Conservation (phyloP, 2,888 invertebrate species). For the Drosophila ezoana region DNA sequence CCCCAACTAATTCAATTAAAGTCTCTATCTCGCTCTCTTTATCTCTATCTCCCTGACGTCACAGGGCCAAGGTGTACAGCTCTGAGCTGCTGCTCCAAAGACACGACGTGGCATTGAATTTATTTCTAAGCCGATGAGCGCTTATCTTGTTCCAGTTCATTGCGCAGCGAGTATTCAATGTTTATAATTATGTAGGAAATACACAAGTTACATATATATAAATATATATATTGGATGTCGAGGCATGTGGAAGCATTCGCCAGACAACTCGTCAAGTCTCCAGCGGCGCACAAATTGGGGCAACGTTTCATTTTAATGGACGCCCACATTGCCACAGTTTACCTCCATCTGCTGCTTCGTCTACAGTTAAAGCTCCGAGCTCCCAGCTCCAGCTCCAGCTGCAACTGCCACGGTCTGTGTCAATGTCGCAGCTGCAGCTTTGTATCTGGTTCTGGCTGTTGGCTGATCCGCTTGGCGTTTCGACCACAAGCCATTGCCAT, state of each 20-base stretch:
- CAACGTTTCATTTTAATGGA: constrained; percentile 64
- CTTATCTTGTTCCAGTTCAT: constrained; percentile 70
- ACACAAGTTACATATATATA: constrained; percentile 1
- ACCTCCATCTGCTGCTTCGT: constrained; percentile 14
- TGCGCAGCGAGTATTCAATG: constrained; percentile 51
- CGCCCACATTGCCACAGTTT: constrained; percentile 57
- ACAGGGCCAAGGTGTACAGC: constrained; percentile 5
- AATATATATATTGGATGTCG: constrained; percentile 24
- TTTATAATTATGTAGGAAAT: constrained; percentile 55
- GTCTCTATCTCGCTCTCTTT: constrained; percentile 4
- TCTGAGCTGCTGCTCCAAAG: constrained; percentile 18
- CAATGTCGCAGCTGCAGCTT: constrained; percentile 55
- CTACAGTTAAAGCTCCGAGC: constrained; percentile 21
- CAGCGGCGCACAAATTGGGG: constrained; percentile 64
- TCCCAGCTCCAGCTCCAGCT: constrained; percentile 5
- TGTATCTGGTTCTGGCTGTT: constrained; percentile 34
- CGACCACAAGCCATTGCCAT: constrained; percentile 52
- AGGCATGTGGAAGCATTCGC: constrained; percentile 21
- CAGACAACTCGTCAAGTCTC: constrained; percentile 52
- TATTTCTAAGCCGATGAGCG: constrained; percentile 43
- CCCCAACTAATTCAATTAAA: constrained; percentile 52
- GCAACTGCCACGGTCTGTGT: constrained; percentile 57
- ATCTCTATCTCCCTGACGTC: constrained; percentile 26
- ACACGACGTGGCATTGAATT: constrained; percentile 47
- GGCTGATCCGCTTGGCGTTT: constrained; percentile 49